Base-by-base conservation (phyloP, 2,797 vertebrate genomes). In the Nyctalus aviator region DNA sequence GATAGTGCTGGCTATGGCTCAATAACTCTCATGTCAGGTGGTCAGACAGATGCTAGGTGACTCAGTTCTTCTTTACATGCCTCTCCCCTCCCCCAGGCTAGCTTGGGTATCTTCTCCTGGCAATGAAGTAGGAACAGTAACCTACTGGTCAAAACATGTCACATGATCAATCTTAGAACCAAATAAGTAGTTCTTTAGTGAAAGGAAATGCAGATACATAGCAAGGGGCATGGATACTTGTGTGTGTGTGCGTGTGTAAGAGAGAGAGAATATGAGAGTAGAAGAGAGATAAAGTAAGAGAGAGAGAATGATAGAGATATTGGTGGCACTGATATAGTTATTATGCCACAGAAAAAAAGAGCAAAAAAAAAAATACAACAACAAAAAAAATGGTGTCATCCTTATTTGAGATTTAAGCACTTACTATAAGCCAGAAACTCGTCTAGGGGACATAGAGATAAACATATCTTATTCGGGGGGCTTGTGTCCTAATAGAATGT, bases 151-250 rank as follows among this genome's bases (percentile, higher is more conserved):
- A 46, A 93, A 77, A 50, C 59, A 87, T 17, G 72, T 76, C 59
- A 69, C 10, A 25, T 41, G 23, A n/a, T 30, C 41, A 86, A 89
- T 30, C 57, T 83, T 53, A 50, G 91, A 85, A 83, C 57, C 71
- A 95, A 95, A 46, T 21, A 27, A 69, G 18, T 30, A 4, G 48
- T 53, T 90, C 57, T 71, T 88, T 30, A 84, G 55, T 73, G 79
- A 81, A 91, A 73, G 53, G 15, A 96, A 90, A 90, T 50, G 15
- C 15, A 81, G 55, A 75, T 3, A 12, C 15, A 25, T n/a, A 30
- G 27, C 32, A 68, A 75, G 88, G 30, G 66, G 23, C 21, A 68
- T n/a, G 27, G 21, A 83, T 59, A 10, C 5, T 8, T 10, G 11
- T n/a, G 10, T 48, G 41, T 48, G 55, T 44, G 44, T 53, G 50